Evolutionary conservation across 2,888 invertebrate species (phyloP), one percentile per base, ranked within the genome.

Genomic region (Amphimallon solstitiale): DNA sequence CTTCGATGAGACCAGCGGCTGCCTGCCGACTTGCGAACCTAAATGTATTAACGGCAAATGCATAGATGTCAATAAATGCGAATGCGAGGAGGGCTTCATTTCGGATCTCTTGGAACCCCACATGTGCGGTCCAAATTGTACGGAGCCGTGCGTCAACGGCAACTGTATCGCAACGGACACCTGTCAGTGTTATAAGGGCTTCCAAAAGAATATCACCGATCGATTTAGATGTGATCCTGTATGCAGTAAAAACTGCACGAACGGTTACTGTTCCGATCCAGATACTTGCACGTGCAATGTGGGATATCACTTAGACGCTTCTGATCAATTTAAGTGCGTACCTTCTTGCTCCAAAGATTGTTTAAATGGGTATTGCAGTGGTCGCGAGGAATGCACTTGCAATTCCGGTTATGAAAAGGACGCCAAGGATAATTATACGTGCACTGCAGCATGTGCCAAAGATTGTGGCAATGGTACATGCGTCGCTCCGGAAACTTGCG

Each of bases 201-300:
- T 9, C 12, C 43, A 9, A 2, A 19, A 17, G 7, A 46, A 46
- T 15, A 19, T 46, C 2, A 17, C 19, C 6, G 19, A 19, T 46
- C 7, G 1, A 19, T 46, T 9, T 46, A 21, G 21, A n/a, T 72
- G 72, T 49, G 54, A 67, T 19, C 71, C 71, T 0, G 34, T 82
- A 46, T 75, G 74, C 49, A 51, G 62, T 1, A 54, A 74, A 0
- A 70, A 74, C 3, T 86, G 86, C 69, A 68, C 69, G 0, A 80
- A 85, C 66, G 84, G 83, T 0, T 74, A 74, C 5, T 82, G 81
- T 68, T 48, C 69, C 2, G 72, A 64, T 0, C 83, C 83, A 0
- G 85, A 88, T 69, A 80, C 78, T 0, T 88, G 88, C 72, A 77
- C 81, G 6, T 88, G 88, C 73, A 82, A 80, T 49, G 66, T 29